Evolutionary conservation across 2,888 invertebrate genomes (phyloP).

Genomic region (Morpho helenor): DNA sequence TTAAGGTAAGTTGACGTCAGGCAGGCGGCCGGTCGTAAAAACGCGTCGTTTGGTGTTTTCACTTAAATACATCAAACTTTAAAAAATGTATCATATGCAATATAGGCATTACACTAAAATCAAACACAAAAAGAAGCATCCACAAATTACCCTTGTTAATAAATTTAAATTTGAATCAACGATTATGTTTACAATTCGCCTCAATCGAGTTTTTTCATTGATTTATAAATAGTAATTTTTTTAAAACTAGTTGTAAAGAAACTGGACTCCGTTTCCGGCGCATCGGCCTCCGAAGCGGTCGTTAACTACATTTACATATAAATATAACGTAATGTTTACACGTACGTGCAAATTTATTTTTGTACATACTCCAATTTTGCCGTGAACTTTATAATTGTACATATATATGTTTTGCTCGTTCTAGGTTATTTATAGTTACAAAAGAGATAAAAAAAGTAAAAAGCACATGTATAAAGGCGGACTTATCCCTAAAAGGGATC

Average conservation of each 20-base stretch:
- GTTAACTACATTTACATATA: constrained; percentile 15
- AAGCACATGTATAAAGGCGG: no score
- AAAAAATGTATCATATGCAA: constrained; percentile 1
- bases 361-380: no score
- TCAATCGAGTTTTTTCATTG: constrained; percentile 26
- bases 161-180: constrained; percentile 14
- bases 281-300: constrained; percentile 16
- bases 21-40: no score
- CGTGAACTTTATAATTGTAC: no score
- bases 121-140: neutral
- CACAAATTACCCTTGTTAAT: constrained; percentile 14
- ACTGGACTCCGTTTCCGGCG: constrained; percentile 28
- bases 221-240: constrained; percentile 21
- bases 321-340: constrained; percentile 13
- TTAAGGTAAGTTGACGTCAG: no score
- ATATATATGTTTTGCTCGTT: no score
- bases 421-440: no score
- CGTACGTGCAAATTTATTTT: constrained; percentile 8
- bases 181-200: constrained; percentile 19
- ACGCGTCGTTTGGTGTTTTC: no score
- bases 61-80: neutral
- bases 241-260: constrained; percentile 23
- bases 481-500: no score
- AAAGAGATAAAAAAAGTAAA: no score
- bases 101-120: neutral